phyloP scores from a whole-genome alignment of 2,888 invertebrate genomes.

The Tachystola acroxantha region DNA sequence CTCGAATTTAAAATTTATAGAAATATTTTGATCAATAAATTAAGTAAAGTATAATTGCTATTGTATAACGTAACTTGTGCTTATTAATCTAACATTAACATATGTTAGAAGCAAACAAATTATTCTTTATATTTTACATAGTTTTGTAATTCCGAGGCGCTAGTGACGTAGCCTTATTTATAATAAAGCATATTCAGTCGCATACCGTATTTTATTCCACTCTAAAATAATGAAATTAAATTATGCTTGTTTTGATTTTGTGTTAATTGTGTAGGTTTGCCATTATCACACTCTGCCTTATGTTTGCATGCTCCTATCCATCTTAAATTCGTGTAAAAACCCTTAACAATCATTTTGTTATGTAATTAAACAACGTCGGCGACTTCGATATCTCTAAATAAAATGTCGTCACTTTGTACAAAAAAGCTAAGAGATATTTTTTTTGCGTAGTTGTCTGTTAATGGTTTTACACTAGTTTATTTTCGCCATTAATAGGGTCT shows the following conservation, averaged over 20 bases:
- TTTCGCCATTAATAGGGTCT: too few species aligned
- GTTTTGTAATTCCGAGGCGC: constrained; percentile 59
- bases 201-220: constrained; percentile 67
- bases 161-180: constrained; percentile 70
- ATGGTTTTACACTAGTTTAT: too few species aligned
- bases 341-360: too few species aligned
- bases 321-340: too few species aligned
- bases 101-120: constrained; percentile 24
- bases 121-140: constrained; percentile 38
- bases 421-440: too few species aligned
- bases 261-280: constrained; percentile 76
- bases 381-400: too few species aligned
- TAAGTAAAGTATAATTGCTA: constrained; percentile 26
- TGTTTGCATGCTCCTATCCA: constrained; percentile 39
- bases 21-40: constrained; percentile 18
- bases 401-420: too few species aligned
- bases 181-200: constrained; percentile 71
- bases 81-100: constrained; percentile 26
- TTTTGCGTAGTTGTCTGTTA: too few species aligned
- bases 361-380: too few species aligned
- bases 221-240: constrained; percentile 25
- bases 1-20: constrained; percentile 24
- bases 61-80: constrained; percentile 22
- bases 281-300: constrained; percentile 48
- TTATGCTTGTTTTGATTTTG: constrained; percentile 46